Percentiles rank a stretch among this genome's conserved stretches.
phyloP scores from a whole-genome alignment of 2,113 vertebrate species.

The Speoplatyrhinus poulsoni region DNA sequence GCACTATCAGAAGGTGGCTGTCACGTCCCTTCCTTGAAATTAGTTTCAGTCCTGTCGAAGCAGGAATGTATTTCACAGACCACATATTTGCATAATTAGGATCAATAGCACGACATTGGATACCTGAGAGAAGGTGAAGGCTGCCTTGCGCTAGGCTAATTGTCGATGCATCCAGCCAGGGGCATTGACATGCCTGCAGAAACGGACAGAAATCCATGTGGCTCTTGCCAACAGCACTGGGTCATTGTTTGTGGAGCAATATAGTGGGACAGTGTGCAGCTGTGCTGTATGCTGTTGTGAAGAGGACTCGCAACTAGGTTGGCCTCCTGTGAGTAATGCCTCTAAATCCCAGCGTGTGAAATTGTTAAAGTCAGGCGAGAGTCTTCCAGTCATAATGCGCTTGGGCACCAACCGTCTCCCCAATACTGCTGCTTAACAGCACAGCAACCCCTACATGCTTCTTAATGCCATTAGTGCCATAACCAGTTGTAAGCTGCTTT shows the following conservation, averaged over 20 bases:
- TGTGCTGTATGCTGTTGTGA: conserved; percentile 27
- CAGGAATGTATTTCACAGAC: conserved; percentile 57
- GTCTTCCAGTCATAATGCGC: too few relatives aligned
- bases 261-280: conserved; percentile 31
- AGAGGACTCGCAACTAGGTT: too few relatives aligned
- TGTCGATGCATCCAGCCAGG: conserved; percentile 40
- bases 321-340: too few relatives aligned
- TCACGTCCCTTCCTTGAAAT: conserved; percentile 62
- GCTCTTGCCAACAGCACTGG: conserved; percentile 38
- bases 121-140: conserved; percentile 47
- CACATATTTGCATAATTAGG: conserved; percentile 67
- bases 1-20: conserved; percentile 44
- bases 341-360: too few relatives aligned
- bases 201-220: conserved; percentile 1
- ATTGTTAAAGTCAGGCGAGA: too few relatives aligned
- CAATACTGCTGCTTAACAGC: too few relatives aligned
- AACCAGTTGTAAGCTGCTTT: neutral
- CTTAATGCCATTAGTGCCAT: too few relatives aligned
- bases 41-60: conserved; percentile 59
- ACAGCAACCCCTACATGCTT: too few relatives aligned
- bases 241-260: conserved; percentile 41
- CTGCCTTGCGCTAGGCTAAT: conserved; percentile 49
- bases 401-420: too few relatives aligned
- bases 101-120: conserved; percentile 46
- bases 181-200: conserved; percentile 45